Evolutionary conservation across 2,888 invertebrate species (phyloP).

Genomic region (Lysandra bellargus): DNA sequence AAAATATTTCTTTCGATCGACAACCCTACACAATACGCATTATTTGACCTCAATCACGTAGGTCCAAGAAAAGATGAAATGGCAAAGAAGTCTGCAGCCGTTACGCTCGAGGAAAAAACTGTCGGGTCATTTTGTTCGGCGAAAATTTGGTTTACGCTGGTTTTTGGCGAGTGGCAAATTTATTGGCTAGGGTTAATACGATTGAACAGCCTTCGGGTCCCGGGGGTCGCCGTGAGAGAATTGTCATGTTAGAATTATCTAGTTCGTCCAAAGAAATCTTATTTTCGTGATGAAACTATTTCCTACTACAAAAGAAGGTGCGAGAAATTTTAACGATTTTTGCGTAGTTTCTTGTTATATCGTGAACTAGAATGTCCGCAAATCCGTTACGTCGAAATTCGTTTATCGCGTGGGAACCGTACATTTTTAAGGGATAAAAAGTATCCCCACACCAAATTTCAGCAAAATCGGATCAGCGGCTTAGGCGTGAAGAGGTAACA

Average conservation of each 20-base stretch:
- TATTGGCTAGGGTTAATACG: conserved; percentile 28
- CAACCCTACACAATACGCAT: conserved; percentile 27
- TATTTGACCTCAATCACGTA: conserved; percentile 29
- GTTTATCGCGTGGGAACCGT: too few species aligned
- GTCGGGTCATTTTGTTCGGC: conserved; percentile 26
- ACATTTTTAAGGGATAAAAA: too few species aligned
- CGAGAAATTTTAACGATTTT: background rate
- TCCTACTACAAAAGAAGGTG: background rate
- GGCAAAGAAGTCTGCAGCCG: conserved; percentile 22
- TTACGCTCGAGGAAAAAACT: conserved; percentile 19
- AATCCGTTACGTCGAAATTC: too few species aligned
- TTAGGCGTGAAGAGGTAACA: too few species aligned
- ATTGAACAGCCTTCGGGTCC: conserved; percentile 18
- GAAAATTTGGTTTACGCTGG: conserved; percentile 13
- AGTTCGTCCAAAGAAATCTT: background rate
- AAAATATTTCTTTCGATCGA: background rate
- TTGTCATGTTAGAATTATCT: conserved; percentile 15
- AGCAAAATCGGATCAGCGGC: too few species aligned
- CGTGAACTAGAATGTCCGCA: too few species aligned
- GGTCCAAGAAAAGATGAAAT: conserved; percentile 26
- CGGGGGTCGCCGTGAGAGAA: background rate
- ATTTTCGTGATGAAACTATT: background rate
- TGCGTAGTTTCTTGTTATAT: background rate
- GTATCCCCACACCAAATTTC: too few species aligned
- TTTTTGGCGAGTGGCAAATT: conserved; percentile 27